phyloP scores from a whole-genome alignment of 2,888 invertebrate species.

The Apantesis nais region DNA sequence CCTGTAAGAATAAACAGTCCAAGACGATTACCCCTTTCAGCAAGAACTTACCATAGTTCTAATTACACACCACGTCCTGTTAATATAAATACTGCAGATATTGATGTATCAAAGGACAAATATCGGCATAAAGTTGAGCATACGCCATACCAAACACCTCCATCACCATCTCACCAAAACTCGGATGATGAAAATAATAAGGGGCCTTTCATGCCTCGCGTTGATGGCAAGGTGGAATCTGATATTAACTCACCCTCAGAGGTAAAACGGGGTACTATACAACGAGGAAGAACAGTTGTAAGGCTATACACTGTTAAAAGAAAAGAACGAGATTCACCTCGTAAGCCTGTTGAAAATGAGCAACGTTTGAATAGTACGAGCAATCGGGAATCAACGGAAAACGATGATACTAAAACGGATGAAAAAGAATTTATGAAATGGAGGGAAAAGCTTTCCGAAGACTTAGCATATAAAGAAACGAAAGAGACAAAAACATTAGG shows the following conservation, averaged over 20 bases:
- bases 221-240: conserved; percentile 77
- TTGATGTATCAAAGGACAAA: conserved; percentile 91
- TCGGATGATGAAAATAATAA: conserved; percentile 66
- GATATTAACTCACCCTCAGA: conserved; percentile 78
- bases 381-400: conserved; percentile 29
- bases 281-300: conserved; percentile 90
- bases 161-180: conserved; percentile 34
- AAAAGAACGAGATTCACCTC: conserved; percentile 79
- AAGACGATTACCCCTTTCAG: conserved; percentile 78
- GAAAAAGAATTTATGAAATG: conserved; percentile 68
- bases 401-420: conserved; percentile 29
- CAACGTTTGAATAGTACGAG: conserved; percentile 41
- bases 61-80: conserved; percentile 87
- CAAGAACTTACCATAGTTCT: conserved; percentile 77
- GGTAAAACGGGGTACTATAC: conserved; percentile 85
- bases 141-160: conserved; percentile 47
- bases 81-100: conserved; percentile 93
- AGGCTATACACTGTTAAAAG: conserved; percentile 88
- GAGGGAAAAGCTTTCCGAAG: conserved; percentile 88
- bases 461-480: conserved; percentile 79
- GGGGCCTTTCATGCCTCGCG: conserved; percentile 76
- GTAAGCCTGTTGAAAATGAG: conserved; percentile 59
- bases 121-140: conserved; percentile 74
- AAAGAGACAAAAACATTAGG: conserved; percentile 89
- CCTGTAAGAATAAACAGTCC: conserved; percentile 77